These are phyloP conservation scores for Danio jaintianensis DNA, from an alignment of 2,797 vertebrate species.

Conservation along the genomic window DNA sequence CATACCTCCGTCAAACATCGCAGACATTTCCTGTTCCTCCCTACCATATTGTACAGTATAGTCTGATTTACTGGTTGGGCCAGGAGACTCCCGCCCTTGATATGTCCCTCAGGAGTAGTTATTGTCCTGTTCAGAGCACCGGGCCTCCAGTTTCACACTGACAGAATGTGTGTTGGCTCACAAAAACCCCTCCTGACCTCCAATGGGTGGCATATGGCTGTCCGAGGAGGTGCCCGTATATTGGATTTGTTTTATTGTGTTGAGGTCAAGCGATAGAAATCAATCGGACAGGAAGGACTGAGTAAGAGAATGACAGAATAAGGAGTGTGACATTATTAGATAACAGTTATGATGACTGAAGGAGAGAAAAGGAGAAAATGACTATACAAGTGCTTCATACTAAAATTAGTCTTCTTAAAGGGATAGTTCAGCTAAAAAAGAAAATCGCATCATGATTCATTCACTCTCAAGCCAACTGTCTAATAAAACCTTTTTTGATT, in stretches of 20 bases:
- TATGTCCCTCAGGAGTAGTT: constrained; percentile 52
- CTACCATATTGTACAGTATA: constrained; percentile 41
- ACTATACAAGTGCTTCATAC: not conserved
- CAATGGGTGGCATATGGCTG: constrained; percentile 26
- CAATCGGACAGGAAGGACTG: constrained; percentile 1
- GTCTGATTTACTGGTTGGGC: constrained; percentile 43
- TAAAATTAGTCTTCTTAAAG: not conserved
- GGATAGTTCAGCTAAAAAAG: not conserved
- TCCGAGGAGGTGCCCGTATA: constrained; percentile 29
- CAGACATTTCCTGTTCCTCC: constrained; percentile 54
- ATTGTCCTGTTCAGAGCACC: constrained; percentile 22
- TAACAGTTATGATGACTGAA: constrained; percentile 13
- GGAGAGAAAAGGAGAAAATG: not conserved
- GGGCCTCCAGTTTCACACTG: constrained; percentile 17
- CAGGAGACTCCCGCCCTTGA: constrained; percentile 41
- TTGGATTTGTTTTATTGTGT: constrained; percentile 28
- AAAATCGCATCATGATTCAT: no score
- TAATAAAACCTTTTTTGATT: no score
- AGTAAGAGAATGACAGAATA: constrained; percentile 20
- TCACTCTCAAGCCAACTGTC: no score
- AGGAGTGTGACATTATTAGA: constrained; percentile 9
- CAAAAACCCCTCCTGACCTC: constrained; percentile 29
- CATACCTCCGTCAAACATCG: not conserved
- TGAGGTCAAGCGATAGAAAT: constrained; percentile 41
- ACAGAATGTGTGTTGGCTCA: constrained; percentile 5